Evolutionary conservation across 2,888 invertebrate genomes (phyloP).

Genomic region (Priocnemis perturbator): DNA sequence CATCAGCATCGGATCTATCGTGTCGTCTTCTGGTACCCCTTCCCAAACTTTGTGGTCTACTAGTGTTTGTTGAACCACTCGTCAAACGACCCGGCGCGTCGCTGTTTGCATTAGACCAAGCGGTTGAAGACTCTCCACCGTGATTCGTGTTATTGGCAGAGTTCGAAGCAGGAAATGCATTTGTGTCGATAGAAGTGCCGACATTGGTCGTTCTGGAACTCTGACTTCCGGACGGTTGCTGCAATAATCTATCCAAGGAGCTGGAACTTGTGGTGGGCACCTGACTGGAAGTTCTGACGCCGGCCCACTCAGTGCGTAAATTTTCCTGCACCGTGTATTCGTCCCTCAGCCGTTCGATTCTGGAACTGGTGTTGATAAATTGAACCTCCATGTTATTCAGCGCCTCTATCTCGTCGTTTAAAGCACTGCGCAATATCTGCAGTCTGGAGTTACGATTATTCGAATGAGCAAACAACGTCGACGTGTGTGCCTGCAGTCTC

Average conservation of each 20-base stretch:
- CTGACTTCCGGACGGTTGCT: background rate
- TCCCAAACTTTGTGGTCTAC: conserved; percentile 8
- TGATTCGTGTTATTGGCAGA: too few relatives aligned
- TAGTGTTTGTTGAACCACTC: background rate
- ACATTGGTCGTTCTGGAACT: background rate
- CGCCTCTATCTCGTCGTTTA: conserved; percentile 51
- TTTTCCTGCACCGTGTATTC: conserved; percentile 35
- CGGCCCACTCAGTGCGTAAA: conserved; percentile 13
- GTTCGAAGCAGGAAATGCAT: background rate
- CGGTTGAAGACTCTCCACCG: background rate
- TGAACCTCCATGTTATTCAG: conserved; percentile 52
- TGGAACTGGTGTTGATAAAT: conserved; percentile 47
- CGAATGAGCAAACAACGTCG: conserved; percentile 33
- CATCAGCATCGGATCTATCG: conserved; percentile 35
- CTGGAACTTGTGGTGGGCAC: conserved; percentile 30
- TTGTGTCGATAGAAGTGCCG: conserved; percentile 11
- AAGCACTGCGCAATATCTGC: conserved; percentile 36
- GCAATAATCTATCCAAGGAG: background rate
- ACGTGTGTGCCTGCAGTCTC: conserved; percentile 41
- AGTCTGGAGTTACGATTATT: conserved; percentile 36
- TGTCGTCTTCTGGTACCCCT: conserved; percentile 42
- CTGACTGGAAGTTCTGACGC: conserved; percentile 17
- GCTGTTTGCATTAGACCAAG: background rate
- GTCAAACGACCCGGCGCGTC: background rate
- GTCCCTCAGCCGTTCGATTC: conserved; percentile 45